Evolutionary conservation across 2,888 invertebrate genomes (phyloP), one percentile per base, ranked within the genome.

Genomic region (Watsonalla cultraria): DNA sequence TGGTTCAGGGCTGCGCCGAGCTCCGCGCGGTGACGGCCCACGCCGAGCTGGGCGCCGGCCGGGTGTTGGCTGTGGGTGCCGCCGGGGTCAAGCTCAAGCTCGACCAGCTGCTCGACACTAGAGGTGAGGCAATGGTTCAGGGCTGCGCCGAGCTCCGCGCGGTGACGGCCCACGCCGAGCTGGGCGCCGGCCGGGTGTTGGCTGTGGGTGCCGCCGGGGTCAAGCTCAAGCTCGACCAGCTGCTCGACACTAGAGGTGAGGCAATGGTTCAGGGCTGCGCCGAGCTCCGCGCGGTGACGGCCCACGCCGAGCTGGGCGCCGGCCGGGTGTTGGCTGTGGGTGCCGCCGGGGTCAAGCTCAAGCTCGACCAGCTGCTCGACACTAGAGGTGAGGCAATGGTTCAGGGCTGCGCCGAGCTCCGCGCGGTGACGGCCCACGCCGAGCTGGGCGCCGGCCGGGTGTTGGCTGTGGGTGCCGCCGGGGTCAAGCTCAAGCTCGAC

Each of bases 1-100:
- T 93, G 51, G 91, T 95, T 50, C 94, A 94, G 73, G 93, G 94
- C 34, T 94, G 93, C 74, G 93, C 93, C 0, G 95, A 95, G 75
- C 79, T 95, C 54, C 93, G 93, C 73, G 92, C 92, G 58, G 92
- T 94, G n/a, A 91, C 93, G 2, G 83, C 92, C 51, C 73, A 70
- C 37, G 76, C 78, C 58, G 57, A 8, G 61, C 50, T 55, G 35
- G 57, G 53, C n/a, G 64, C 58, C 34, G 56, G 68, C 7, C 9
- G 35, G 46, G 71, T 74, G 33, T 68, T 88, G 45, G 75, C 84
- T 0, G 71, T 78, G 14, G 89, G 90, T 57, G 84, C 86, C 65
- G 81, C 77, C 33, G 91, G 90, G 0, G 60, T 91, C 60, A 91
- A 91, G 65, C 80, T 90, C 60, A 91, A 91, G 62, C 64, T 91